A percentile compares a stretch with the other conserved stretches of the same genome.
Evolutionary conservation across 2,113 vertebrate genomes (phyloP).

Genomic region (Microcebus tavaratra): DNA sequence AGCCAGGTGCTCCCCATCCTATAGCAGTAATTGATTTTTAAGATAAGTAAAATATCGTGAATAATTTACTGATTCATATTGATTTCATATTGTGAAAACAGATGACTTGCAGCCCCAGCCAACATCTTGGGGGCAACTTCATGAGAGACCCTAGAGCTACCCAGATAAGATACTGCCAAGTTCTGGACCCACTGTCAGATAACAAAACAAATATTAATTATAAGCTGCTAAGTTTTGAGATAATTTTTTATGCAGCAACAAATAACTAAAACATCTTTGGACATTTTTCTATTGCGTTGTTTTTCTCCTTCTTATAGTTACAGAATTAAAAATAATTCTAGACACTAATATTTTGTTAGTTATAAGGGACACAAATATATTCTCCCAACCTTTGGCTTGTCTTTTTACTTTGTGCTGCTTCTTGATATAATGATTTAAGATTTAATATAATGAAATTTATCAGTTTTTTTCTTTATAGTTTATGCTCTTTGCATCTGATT

Average conservation of each 20-base stretch:
- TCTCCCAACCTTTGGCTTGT: background rate
- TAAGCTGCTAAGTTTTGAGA: background rate
- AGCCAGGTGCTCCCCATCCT: background rate
- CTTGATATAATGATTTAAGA: background rate
- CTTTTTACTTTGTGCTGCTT: background rate
- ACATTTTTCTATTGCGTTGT: background rate
- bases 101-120: background rate
- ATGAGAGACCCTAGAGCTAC: background rate
- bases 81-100: background rate
- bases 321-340: background rate
- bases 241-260: background rate
- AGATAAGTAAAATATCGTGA: background rate
- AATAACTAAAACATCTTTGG: background rate
- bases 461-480: background rate
- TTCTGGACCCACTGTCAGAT: background rate
- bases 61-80: background rate
- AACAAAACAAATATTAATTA: background rate
- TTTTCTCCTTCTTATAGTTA: constrained; percentile 6
- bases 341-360: background rate
- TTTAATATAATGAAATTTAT: background rate
- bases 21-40: background rate
- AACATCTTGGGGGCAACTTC: background rate
- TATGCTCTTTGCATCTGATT: background rate
- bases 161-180: background rate
- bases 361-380: background rate